Evolutionary conservation across 1,140 invertebrate genomes (phyloP), one percentile per base, ranked within the genome.

Genomic region (Drosophila watanabei): DNA sequence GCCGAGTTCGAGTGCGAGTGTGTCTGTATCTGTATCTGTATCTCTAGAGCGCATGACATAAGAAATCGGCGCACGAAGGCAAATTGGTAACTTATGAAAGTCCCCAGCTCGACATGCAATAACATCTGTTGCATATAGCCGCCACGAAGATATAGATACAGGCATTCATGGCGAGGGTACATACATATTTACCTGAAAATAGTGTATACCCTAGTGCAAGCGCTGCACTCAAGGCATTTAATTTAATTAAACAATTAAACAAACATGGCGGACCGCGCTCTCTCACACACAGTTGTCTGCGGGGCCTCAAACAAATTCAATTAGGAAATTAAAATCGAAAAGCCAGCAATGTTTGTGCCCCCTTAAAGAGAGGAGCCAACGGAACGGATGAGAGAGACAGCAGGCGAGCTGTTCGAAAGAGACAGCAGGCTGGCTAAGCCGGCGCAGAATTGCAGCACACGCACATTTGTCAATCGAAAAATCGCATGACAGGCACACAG

Each of bases 211-310:
- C 5, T 54, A 54, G 51, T 86, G 83, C 80, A 68, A 76, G 51
- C 65, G 61, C 62, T 88, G 78, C 81, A 84, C 58, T 77, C 70
- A 57, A 41, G 56, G 65, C 64, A 86, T 90, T 89, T 89, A 89
- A 89, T 89, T 89, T 58, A 89, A 89, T 89, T 89, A 89, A 89
- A 89, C 86, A 89, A 89, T 89, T 90, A 90, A 89, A 90, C 86
- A 90, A 89, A 88, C 78, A 88, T 79, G 78, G 58, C 73, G 66
- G 46, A 49, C 37, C 66, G 45, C 48, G 64, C 49, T 56, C 52
- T 60, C 63, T 60, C 35, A 37, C 49, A 63, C 37, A 65, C 30
- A 60, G 20, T 35, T 35, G 41, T 45, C 7, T 32, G 37, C 37
- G 48, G 52, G 41, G 54, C 48, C 48, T 35, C 64, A 86, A 90